Evolutionary conservation across 2,113 vertebrate species (phyloP), one percentile per base, ranked within the genome.

Genomic region (Macquaria australasica): DNA sequence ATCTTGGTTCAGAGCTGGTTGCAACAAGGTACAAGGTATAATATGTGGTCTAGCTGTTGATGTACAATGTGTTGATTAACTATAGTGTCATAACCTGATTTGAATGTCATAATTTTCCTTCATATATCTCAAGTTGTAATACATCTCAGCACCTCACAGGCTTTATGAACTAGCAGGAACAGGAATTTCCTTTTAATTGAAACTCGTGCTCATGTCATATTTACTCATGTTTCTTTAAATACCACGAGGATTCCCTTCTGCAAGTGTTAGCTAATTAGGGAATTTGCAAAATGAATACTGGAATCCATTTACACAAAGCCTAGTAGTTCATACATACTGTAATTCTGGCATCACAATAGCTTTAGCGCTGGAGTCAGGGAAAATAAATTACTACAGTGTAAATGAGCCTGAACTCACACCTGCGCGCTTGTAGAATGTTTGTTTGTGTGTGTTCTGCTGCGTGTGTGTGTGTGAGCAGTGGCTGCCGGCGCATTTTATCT

Each of bases 401-500:
- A 83, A 66, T 62, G 12, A 73, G 25, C 23, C 25, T 69, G 70
- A 82, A 77, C 41, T 39, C 18, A 28, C 25, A 45, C 66, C 23
- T 31, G 59, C 3, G 0, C 48, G 20, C 37, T 25, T 63, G 31
- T 50, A 28, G 62, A 10, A 14, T 25, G 56, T 3, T 45, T 16
- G 43, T 31, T 3, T 59, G 56, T 67, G 73, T 74, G 68, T 79
- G 78, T 66, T 66, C 21, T 31, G 41, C 14, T 50, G 28, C 41
- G 21, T 12, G n/a, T 60, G 28, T 31, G 28, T 31, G 58, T 81
- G 28, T 11, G 11, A 43, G 39, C 62, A 31, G 6, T 4, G 23
- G 21, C 41, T 70, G 11, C 81, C 28, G 80, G 41, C 66, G 64
- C 69, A 67, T 78, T 82, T 70, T 73, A 85, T 84, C 69, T 63